A percentile compares a stretch with the other conserved stretches of the same genome.
Conservation (phyloP, 2,797 vertebrate species). For the Remorina albescens region DNA sequence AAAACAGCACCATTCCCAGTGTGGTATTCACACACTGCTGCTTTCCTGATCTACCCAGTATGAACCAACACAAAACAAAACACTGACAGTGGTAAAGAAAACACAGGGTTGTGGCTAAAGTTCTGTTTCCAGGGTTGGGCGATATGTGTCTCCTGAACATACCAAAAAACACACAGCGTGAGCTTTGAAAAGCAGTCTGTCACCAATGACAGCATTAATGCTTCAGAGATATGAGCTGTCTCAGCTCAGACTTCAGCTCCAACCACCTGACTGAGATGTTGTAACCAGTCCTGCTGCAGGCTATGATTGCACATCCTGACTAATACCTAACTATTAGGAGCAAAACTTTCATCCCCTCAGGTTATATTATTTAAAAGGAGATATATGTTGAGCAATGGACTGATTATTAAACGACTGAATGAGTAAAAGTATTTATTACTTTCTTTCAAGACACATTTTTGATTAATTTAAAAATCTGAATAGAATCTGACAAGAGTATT, state of each 20-base stretch:
- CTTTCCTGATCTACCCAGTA: slow-evolving; percentile 57
- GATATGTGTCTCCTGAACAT: slow-evolving; percentile 59
- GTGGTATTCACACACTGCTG: slow-evolving; percentile 40
- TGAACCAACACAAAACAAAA: slow-evolving; percentile 55
- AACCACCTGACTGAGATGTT: slow-evolving; percentile 51
- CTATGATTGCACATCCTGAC: slow-evolving; percentile 60
- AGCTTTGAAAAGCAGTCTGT: slow-evolving; percentile 59
- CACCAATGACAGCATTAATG: slow-evolving; percentile 52
- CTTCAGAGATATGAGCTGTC: slow-evolving; percentile 36
- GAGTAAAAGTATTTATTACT: not conserved
- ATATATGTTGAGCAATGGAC: slow-evolving; percentile 36
- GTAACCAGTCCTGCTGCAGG: slow-evolving; percentile 58
- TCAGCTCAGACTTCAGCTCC: slow-evolving; percentile 30
- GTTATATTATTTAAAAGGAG: slow-evolving; percentile 49
- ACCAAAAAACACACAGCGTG: slow-evolving; percentile 71
- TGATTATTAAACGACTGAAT: slow-evolving; percentile 23
- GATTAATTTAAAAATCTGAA: too few relatives aligned
- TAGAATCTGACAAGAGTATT: too few relatives aligned
- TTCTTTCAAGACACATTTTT: not conserved
- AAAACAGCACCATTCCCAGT: slow-evolving; percentile 66
- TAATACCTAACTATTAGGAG: slow-evolving; percentile 39
- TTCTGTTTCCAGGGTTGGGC: slow-evolving; percentile 72
- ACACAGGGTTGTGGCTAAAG: slow-evolving; percentile 53
- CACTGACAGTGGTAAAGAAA: slow-evolving; percentile 57
- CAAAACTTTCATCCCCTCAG: slow-evolving; percentile 58